Evolutionary conservation across 1,140 invertebrate species (phyloP), one percentile per base, ranked within the genome.

Genomic region (Euura saliciscinereae): DNA sequence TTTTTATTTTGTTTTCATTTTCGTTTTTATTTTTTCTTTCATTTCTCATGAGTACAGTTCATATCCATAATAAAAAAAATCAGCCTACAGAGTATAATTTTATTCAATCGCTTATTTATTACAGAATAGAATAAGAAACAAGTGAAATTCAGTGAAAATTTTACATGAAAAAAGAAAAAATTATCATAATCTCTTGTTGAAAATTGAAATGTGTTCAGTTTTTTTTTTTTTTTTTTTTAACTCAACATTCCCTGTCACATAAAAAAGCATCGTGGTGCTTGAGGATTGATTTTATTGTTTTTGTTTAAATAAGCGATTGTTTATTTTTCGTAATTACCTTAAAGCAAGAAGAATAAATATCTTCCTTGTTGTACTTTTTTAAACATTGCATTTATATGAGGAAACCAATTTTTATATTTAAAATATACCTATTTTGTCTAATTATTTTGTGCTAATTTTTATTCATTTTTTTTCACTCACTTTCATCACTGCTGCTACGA

Each of bases 1-100:
- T 59, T 3, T 59, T 59, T 28, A 59, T 72, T 75, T 76, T 59
- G 68, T 77, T 75, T 65, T 67, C 67, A 46, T 44, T 71, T 67
- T 6, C 44, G 64, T 64, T 65, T 66, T 67, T 65, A 65, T 42
- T 45, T 67, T 45, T 43, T 68, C 6, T 72, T 44, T 8, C 28
- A 1, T 6, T 67, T 66, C 44, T 68, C 42, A n/a, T 44, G 65
- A 68, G 45, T 64, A 13, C 64, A 44, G 64, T 67, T 67, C 28
- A 67, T 28, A 42, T 67, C 10, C 28, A 28, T 28, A 28, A 0
- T 28, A 28, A 28, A 28, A 68, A n/a, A 68, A 11, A 66, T 43
- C 51, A 43, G 28, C 11, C 45, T 46, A 67, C 42, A 42, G 28
- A 67, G 13, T 59, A 59, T 6, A 28, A n/a, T 59, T 59, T 2